Conservation (phyloP, 2,797 vertebrate species). For the Pseudochirops corinnae region DNA sequence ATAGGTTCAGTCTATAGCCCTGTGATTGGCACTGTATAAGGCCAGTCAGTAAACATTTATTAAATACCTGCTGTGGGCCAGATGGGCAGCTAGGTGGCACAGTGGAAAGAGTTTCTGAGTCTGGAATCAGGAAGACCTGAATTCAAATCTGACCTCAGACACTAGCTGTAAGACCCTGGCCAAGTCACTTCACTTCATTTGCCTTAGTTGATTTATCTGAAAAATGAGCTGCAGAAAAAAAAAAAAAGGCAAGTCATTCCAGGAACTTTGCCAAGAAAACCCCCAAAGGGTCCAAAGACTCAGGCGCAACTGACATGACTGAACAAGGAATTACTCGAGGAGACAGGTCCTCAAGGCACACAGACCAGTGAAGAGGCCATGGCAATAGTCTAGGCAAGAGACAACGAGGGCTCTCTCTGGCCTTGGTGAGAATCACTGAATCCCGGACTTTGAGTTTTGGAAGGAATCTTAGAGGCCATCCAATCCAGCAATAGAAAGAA, state of each 20-base stretch:
- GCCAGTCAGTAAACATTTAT: background rate
- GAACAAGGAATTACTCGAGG: background rate
- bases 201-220: background rate
- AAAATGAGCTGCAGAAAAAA: background rate
- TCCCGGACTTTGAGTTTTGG: no score
- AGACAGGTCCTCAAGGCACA: no score
- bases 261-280: background rate
- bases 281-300: background rate
- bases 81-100: background rate
- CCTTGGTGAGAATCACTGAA: no score
- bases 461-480: no score
- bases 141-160: background rate
- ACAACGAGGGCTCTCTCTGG: no score
- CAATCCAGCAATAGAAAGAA: no score
- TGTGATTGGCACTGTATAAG: background rate
- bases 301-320: background rate
- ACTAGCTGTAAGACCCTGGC: background rate
- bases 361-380: no score
- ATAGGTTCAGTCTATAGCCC: background rate
- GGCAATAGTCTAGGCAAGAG: no score
- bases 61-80: background rate
- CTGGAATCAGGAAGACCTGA: background rate
- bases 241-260: background rate
- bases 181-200: background rate
- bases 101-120: background rate